Percentiles rank a stretch among this genome's conserved stretches.
These are phyloP conservation scores for Hylaea fasciaria DNA, from an alignment of 2,888 invertebrate genomes.

Conservation along the genomic window DNA sequence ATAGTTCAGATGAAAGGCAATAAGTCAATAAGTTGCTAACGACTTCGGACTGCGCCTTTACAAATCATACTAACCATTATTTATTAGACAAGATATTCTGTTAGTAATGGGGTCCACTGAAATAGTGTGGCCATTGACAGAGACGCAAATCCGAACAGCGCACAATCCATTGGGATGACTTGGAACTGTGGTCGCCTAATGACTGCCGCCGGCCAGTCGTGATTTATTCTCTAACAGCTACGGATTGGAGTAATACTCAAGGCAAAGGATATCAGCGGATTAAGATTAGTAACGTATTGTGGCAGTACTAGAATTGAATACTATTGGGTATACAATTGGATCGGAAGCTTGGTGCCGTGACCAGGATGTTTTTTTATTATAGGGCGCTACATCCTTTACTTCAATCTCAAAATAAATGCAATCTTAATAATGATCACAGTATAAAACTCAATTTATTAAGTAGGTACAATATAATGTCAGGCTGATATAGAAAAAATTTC, in stretches of 20 bases:
- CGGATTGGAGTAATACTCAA: conserved; percentile 41
- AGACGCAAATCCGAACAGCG: conserved; percentile 54
- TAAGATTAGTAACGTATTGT: conserved; percentile 22
- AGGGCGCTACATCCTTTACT: too few relatives aligned
- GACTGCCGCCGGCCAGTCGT: conserved; percentile 72
- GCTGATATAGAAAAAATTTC: too few relatives aligned
- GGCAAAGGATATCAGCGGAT: conserved; percentile 39
- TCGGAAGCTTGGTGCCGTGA: too few relatives aligned
- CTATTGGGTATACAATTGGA: too few relatives aligned
- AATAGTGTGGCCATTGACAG: conserved; percentile 34
- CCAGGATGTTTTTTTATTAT: too few relatives aligned
- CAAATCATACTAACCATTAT: conserved; percentile 34
- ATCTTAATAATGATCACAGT: too few relatives aligned
- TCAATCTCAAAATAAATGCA: too few relatives aligned
- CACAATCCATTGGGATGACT: conserved; percentile 69
- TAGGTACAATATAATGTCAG: too few relatives aligned
- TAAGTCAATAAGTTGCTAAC: conserved; percentile 33
- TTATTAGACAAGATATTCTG: conserved; percentile 32
- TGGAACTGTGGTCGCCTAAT: conserved; percentile 69
- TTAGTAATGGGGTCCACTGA: conserved; percentile 24
- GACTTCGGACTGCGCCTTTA: conserved; percentile 28
- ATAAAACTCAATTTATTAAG: too few relatives aligned
- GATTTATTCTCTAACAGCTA: conserved; percentile 74
- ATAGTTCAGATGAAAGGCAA: conserved; percentile 10
- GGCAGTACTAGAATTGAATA: too few relatives aligned